Conservation (phyloP, 2,888 invertebrate species). For the Volucella zonaria region DNA sequence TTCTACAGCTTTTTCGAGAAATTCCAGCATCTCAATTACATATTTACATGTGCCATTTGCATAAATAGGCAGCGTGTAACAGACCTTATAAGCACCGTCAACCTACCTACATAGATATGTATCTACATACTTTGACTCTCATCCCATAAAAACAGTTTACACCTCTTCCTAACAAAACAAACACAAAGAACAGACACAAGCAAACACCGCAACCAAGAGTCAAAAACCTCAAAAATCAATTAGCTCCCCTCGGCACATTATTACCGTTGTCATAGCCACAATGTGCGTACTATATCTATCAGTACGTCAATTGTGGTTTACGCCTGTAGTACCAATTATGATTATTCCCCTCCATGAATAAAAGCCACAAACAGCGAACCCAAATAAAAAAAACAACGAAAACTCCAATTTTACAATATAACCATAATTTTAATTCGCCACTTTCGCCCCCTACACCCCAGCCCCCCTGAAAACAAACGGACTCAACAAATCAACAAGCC, state of each 20-base stretch:
- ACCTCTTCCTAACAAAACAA: not conserved
- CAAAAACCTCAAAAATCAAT: constrained; percentile 72
- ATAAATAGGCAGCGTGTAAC: too few relatives aligned
- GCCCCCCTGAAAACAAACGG: constrained; percentile 8
- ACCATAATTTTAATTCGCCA: constrained; percentile 56
- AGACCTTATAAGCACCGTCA: too few relatives aligned
- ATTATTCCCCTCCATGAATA: constrained; percentile 13
- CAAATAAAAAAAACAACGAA: constrained; percentile 18
- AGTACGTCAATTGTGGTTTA: constrained; percentile 63
- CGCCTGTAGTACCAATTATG: constrained; percentile 57
- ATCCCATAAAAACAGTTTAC: constrained; percentile 16
- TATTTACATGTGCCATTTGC: too few relatives aligned
- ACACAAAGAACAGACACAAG: constrained; percentile 15
- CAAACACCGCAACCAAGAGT: constrained; percentile 25
- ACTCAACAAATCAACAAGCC: constrained; percentile 46
- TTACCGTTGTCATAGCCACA: constrained; percentile 22
- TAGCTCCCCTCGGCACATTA: constrained; percentile 11
- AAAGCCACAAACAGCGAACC: constrained; percentile 11
- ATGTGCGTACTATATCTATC: constrained; percentile 41
- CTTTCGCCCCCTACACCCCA: not conserved
- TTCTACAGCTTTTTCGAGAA: too few relatives aligned
- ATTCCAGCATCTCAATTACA: too few relatives aligned
- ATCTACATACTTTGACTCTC: constrained; percentile 5
- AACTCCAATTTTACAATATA: constrained; percentile 33
- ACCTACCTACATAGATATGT: too few relatives aligned